phyloP scores from a whole-genome alignment of 2,113 vertebrate species.

The Microtus richardsoni region DNA sequence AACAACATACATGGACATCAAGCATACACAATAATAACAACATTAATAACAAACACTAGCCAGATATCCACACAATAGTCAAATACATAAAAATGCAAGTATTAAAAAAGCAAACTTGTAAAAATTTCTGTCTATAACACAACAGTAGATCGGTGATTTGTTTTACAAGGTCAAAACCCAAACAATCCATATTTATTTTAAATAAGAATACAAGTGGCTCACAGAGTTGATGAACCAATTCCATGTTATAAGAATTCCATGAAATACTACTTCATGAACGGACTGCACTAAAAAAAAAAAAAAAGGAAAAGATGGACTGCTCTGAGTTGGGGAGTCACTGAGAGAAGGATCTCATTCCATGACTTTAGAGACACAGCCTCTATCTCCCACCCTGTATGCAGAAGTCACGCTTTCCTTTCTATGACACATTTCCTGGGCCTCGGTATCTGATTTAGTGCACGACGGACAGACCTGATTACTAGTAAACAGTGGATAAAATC shows the following conservation, averaged over 20 bases:
- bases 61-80: neutral
- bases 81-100: neutral
- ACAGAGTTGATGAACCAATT: neutral
- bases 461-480: neutral
- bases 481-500: neutral
- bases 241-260: neutral
- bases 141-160: neutral
- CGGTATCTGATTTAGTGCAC: neutral
- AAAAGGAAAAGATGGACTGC: neutral
- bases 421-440: neutral
- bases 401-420: neutral
- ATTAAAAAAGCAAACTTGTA: neutral
- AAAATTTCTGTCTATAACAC: neutral
- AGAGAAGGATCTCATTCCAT: neutral
- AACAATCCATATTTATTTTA: neutral
- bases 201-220: neutral
- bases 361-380: neutral
- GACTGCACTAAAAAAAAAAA: neutral
- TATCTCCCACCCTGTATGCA: neutral
- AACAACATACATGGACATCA: neutral
- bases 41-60: neutral
- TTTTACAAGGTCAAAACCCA: constrained; percentile 37
- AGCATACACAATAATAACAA: neutral
- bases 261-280: neutral
- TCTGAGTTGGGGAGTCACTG: neutral